A percentile compares a stretch with the other conserved stretches of the same genome.
Conservation (phyloP, 2,113 vertebrate genomes). For the Lepisosteus oculatus region DNA sequence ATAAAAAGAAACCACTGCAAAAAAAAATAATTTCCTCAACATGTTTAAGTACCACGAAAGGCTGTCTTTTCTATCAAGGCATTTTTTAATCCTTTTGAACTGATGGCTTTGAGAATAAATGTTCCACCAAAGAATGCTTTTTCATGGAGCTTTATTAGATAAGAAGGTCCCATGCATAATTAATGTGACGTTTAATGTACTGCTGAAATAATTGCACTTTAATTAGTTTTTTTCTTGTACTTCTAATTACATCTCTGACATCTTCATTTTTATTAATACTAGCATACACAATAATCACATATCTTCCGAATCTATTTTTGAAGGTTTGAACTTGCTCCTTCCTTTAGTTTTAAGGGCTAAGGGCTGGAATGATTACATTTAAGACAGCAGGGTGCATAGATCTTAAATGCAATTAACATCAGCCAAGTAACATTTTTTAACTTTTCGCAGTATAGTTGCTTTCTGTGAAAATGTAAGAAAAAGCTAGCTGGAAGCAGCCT, state of each 20-base stretch:
- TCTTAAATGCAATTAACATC: too few relatives aligned
- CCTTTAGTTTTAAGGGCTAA: too few relatives aligned
- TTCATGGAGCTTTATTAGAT: constrained; percentile 5
- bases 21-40: not conserved
- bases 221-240: constrained; percentile 15
- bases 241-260: constrained; percentile 10
- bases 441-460: too few relatives aligned
- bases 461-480: too few relatives aligned
- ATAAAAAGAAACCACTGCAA: not conserved
- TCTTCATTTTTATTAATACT: not conserved
- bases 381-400: too few relatives aligned
- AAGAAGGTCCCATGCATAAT: constrained; percentile 6
- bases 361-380: too few relatives aligned
- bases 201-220: constrained; percentile 4
- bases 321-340: too few relatives aligned
- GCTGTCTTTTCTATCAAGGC: not conserved
- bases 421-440: too few relatives aligned
- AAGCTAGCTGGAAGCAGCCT: too few relatives aligned
- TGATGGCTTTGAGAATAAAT: not conserved
- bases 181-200: constrained; percentile 7
- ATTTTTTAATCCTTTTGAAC: not conserved
- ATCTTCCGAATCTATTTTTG: not conserved
- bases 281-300: constrained; percentile 2
- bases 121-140: not conserved
- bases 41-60: not conserved